Percentiles rank a stretch among this genome's conserved stretches.
Evolutionary conservation across 2,113 vertebrate genomes (phyloP).

Genomic region (Plectropomus leopardus): DNA sequence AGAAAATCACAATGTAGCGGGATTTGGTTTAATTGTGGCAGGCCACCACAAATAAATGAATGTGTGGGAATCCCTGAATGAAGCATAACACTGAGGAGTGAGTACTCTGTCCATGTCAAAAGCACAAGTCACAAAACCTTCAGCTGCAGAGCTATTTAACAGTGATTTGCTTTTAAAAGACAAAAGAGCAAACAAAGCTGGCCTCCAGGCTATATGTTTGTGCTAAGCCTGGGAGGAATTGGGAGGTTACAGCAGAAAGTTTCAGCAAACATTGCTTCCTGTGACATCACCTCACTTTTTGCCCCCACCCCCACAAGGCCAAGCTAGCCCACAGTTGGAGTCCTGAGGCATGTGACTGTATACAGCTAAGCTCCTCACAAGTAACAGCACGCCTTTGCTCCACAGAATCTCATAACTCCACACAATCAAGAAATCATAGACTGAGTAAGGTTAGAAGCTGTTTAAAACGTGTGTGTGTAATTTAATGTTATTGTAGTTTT

Average conservation of each 20-base stretch:
- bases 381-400: not conserved
- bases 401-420: not conserved
- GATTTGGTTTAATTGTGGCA: no score
- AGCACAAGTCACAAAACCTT: not conserved
- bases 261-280: not conserved
- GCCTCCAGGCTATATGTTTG: not conserved
- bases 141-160: not conserved
- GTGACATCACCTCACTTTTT: not conserved
- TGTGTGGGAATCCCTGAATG: no score
- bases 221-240: not conserved
- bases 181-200: not conserved
- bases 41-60: no score
- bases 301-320: not conserved
- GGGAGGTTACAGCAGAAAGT: not conserved
- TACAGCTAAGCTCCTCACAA: not conserved
- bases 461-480: not conserved
- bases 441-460: not conserved
- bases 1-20: no score
- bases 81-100: not conserved
- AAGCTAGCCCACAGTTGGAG: not conserved
- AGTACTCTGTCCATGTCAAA: not conserved
- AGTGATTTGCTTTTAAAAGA: not conserved
- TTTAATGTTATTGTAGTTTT: not conserved
- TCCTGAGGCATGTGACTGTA: conserved; percentile 5
- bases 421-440: no score